These are phyloP conservation scores for Hoplodrina blanda DNA, from an alignment of 2,888 invertebrate species.

Conservation along the genomic window DNA sequence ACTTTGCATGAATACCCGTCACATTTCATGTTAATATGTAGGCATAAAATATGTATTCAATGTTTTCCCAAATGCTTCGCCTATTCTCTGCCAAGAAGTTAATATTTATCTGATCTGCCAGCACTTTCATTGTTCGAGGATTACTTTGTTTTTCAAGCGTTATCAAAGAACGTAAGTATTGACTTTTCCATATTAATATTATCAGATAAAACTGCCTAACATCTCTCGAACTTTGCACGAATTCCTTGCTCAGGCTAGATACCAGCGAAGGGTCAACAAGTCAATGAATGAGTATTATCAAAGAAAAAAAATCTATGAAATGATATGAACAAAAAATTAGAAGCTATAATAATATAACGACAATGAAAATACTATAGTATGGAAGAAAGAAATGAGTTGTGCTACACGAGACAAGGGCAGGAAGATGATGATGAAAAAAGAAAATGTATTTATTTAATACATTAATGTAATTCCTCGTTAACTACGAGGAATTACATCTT, in stretches of 20 bases:
- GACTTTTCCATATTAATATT: background rate
- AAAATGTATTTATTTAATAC: no score
- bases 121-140: slow-evolving; percentile 6
- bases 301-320: background rate
- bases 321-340: no score
- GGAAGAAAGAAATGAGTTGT: no score
- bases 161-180: background rate
- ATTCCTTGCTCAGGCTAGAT: background rate
- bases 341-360: no score
- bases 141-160: slow-evolving; percentile 2
- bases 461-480: no score
- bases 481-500: no score
- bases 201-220: slow-evolving; percentile 2
- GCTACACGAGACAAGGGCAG: no score
- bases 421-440: no score
- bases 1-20: slow-evolving; percentile 45
- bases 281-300: no score
- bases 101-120: slow-evolving; percentile 39
- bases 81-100: slow-evolving; percentile 40
- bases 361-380: no score
- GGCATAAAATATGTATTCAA: slow-evolving; percentile 52
- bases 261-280: background rate
- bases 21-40: slow-evolving; percentile 44
- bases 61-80: slow-evolving; percentile 48
- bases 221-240: background rate